Evolutionary conservation across 2,888 invertebrate genomes (phyloP), one percentile per base, ranked within the genome.

Genomic region (Eurytoma adleriae): DNA sequence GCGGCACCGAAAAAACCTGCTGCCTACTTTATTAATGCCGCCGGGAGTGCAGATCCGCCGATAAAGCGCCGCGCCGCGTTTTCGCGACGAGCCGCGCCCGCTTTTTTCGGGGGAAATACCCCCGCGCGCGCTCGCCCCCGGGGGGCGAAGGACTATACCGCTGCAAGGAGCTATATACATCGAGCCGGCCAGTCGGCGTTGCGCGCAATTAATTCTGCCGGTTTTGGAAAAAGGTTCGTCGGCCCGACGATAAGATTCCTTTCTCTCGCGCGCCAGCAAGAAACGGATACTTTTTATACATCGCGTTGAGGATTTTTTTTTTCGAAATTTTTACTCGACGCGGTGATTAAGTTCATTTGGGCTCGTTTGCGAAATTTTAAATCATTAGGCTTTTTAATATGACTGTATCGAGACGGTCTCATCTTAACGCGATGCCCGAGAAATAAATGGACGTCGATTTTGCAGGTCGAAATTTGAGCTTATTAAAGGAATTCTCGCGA

Each of bases 1-100:
- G 14, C 54, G 54, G 71, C 71, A 30, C 68, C 73, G 73, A 67
- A 86, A 84, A 86, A 86, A 86, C 84, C 84, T 84, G 85, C 84
- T 84, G 72, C 80, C 72, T 76, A 84, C 82, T 86, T 86, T 86
- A 86, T 86, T 86, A 86, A 85, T 77, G 78, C 82, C 74, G 80
- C 79, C 80, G 81, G 84, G 82, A 80, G 73, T 54, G 16, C 54
- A 66, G 78, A 78, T 78, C 67, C 52, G 40, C 70, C 54, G 78
- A 67, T 78, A 78, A 70, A 66, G 74, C 64, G 59, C 24, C 50
- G 48, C 52, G 68, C 59, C 59, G 54, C 69, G 20, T 62, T 77
- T 77, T 64, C 57, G 40, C 50, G 62, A 20, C 30, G 54, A n/a
- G 48, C 57, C 48, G 48, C 16, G n/a, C 62, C 10, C 14, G 13